phyloP scores from a whole-genome alignment of 2,888 invertebrate species.

The Syrista parreyssii region DNA sequence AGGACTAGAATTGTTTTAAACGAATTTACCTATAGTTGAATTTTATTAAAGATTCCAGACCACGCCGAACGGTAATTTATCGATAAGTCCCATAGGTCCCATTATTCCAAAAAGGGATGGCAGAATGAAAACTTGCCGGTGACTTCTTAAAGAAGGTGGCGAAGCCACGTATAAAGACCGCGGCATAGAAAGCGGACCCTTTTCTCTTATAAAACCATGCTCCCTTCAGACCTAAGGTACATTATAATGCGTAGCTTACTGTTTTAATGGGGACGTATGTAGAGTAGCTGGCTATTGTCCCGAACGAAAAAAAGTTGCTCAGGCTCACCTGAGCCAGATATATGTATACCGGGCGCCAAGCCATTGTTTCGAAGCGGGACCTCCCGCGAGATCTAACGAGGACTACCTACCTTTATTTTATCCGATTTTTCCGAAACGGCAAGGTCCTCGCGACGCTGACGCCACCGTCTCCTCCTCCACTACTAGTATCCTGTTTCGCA shows the following conservation, averaged over 20 bases:
- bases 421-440: neutral
- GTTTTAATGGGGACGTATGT: slow-evolving; percentile 60
- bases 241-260: slow-evolving; percentile 57
- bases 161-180: slow-evolving; percentile 18
- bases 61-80: neutral
- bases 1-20: neutral
- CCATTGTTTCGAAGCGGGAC: slow-evolving; percentile 54
- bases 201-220: neutral
- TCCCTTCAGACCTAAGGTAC: slow-evolving; percentile 23
- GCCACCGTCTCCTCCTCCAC: neutral
- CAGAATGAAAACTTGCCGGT: neutral
- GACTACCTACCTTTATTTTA: neutral
- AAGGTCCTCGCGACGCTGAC: neutral
- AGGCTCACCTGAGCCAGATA: slow-evolving; percentile 46
- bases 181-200: slow-evolving; percentile 13
- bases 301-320: slow-evolving; percentile 41
- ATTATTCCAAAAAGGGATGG: slow-evolving; percentile 2
- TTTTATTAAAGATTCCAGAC: neutral
- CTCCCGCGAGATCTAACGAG: slow-evolving; percentile 52
- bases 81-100: slow-evolving; percentile 5
- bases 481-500: neutral
- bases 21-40: neutral
- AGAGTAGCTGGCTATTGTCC: slow-evolving; percentile 56
- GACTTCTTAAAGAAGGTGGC: neutral
- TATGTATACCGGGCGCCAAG: slow-evolving; percentile 40